Evolutionary conservation across 2,888 invertebrate species (phyloP), one percentile per base, ranked within the genome.

Genomic region (Melikaiella ostensackeni): DNA sequence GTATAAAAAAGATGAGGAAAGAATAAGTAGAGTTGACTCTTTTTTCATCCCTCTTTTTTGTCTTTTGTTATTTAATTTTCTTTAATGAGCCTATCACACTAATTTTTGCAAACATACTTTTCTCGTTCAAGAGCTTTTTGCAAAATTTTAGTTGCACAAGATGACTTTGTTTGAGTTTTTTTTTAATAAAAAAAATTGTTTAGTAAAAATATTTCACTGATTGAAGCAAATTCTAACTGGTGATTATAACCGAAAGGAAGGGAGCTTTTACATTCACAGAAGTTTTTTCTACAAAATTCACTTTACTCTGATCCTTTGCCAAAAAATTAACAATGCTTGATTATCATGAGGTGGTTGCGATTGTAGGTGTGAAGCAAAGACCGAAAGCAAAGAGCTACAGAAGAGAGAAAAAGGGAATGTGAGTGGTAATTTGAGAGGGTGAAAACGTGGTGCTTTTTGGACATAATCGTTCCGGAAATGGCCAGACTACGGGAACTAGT

Each of bases 391-490:
- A 74, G 66, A 59, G 74, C 55, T 75, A 75, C 59, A 66, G 63
- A 66, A 57, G 35, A 42, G 33, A 19, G 50, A 73, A 79, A 76
- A 75, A 42, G 33, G 75, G 33, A 55, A n/a, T 19, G 46, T 30
- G 63, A 27, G 75, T 64, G 70, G 74, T 74, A 77, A 79, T 79
- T 77, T 62, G 55, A 78, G 74, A 78, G 55, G 63, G 81, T 78
- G 79, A 79, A 78, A 79, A 81, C 59, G 77, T 70, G 74, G 76
- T 80, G 70, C 79, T 76, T 77, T 75, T 66, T 77, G 66, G 74
- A 77, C 74, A 80, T 82, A 80, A 75, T 79, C 80, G 77, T 82
- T 80, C 50, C 55, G 76, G 46, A 75, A 82, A 82, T 79, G 75
- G 80, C 74, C 63, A 38, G 76, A 35, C 64, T 76, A 75, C 62